Conservation (phyloP, 2,113 vertebrate species). For the Tachycineta bicolor region DNA sequence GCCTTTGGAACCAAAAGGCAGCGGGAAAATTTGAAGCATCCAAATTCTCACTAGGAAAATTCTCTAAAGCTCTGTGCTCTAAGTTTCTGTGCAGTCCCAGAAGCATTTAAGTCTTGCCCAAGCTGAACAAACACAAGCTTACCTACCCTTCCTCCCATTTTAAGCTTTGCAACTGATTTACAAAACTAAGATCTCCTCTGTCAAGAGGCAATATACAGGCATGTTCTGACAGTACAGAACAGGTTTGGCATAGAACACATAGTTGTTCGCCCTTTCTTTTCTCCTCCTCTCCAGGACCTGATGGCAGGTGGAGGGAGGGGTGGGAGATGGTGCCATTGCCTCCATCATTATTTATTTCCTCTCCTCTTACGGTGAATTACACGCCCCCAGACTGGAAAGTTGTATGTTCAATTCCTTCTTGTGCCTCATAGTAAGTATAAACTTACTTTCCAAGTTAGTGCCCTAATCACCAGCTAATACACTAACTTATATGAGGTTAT, state of each 20-base stretch:
- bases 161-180: background rate
- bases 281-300: background rate
- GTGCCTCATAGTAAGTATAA: background rate
- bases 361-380: background rate
- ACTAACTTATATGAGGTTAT: background rate
- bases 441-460: background rate
- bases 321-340: background rate
- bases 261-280: background rate
- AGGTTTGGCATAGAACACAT: background rate
- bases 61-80: background rate
- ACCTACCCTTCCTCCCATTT: background rate
- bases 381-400: background rate
- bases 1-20: background rate
- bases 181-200: background rate
- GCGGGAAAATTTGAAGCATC: background rate
- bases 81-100: background rate
- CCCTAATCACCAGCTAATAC: background rate
- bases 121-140: background rate
- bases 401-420: background rate
- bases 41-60: background rate
- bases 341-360: background rate
- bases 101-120: background rate
- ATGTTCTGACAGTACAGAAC: slow-evolving; percentile 14
- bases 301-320: background rate
- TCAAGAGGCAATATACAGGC: background rate